Evolutionary conservation across 2,113 vertebrate genomes (phyloP).

Genomic region (Anoura caudifer): DNA sequence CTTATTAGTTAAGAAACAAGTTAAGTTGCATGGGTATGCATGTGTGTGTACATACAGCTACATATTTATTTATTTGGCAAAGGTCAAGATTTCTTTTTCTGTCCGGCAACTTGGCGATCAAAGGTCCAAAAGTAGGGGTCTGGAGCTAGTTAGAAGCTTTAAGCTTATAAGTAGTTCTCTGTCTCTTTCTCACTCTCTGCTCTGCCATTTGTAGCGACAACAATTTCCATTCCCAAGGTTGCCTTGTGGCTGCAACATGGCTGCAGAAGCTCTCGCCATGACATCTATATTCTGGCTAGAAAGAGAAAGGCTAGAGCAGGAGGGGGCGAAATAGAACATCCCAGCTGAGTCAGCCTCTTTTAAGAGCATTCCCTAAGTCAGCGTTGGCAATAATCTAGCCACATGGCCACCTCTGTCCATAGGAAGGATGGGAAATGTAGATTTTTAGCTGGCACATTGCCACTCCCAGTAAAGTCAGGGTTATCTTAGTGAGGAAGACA

Average conservation of each 20-base stretch:
- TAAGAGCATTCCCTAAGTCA: not conserved
- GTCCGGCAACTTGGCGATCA: not conserved
- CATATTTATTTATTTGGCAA: not conserved
- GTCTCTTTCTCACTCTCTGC: not conserved
- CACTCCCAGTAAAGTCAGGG: not conserved
- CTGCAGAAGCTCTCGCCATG: not conserved
- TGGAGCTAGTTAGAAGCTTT: not conserved
- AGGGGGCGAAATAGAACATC: not conserved
- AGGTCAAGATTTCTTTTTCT: not conserved
- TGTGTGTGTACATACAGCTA: not conserved
- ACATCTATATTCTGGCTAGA: not conserved
- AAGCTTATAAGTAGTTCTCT: not conserved
- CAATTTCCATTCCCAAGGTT: not conserved
- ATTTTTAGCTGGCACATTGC: conserved; percentile 11
- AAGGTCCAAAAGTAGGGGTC: not conserved
- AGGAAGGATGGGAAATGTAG: not conserved
- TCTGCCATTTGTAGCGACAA: not conserved
- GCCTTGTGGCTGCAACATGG: not conserved
- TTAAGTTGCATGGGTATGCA: not conserved
- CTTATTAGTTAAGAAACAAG: not conserved
- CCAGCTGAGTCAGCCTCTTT: not conserved
- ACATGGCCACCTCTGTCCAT: not conserved
- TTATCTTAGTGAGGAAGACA: conserved; percentile 22
- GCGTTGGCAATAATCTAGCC: not conserved
- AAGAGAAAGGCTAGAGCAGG: not conserved